Conservation (phyloP, 2,888 invertebrate species). For the Drosophila falleni region DNA sequence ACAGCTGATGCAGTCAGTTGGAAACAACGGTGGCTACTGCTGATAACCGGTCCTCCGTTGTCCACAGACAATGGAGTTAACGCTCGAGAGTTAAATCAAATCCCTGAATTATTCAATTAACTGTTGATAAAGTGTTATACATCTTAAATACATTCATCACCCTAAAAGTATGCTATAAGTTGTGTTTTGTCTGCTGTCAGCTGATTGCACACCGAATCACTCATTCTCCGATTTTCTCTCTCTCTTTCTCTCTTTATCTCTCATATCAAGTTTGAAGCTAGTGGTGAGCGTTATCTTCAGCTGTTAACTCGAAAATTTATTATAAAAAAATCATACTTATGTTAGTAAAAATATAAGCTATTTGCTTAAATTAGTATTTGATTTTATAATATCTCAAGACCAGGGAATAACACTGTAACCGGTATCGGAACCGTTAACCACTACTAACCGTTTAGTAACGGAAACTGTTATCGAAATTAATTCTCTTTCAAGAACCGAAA, state of each 20-base stretch:
- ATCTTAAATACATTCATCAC: background rate
- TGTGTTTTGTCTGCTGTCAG: constrained; percentile 4
- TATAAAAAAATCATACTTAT: background rate
- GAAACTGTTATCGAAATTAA: no score
- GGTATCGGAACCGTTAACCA: no score
- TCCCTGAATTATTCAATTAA: constrained; percentile 36
- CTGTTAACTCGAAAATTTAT: background rate
- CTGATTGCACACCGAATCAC: constrained; percentile 14
- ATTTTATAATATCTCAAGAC: background rate
- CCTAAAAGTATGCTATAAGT: constrained; percentile 50
- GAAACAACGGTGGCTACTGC: constrained; percentile 60
- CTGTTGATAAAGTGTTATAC: background rate
- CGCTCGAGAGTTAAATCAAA: constrained; percentile 41
- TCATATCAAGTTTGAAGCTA: constrained; percentile 58
- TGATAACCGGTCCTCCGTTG: constrained; percentile 54
- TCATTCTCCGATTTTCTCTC: background rate
- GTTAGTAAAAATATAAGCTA: background rate
- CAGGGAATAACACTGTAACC: no score
- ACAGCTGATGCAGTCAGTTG: constrained; percentile 63
- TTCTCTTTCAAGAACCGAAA: no score
- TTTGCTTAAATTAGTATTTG: background rate
- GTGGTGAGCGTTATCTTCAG: constrained; percentile 26
- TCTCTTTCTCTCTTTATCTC: constrained; percentile 14
- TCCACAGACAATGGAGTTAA: constrained; percentile 57
- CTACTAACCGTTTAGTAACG: no score